These are phyloP conservation scores for Albula glossodonta DNA, from an alignment of 2,113 vertebrate genomes.

Conservation along the genomic window DNA sequence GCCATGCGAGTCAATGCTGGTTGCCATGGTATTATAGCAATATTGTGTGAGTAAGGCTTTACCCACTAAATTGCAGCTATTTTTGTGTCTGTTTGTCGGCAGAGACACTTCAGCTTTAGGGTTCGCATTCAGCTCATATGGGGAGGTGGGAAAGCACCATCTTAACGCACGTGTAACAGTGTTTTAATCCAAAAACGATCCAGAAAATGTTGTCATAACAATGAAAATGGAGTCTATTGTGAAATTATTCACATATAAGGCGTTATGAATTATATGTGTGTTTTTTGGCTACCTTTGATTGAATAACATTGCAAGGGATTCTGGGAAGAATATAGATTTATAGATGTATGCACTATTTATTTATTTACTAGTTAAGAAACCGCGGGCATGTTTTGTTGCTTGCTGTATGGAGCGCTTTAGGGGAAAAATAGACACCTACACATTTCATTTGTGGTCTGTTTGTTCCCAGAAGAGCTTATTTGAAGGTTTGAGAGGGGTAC, in stretches of 20 bases:
- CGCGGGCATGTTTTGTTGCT: background rate
- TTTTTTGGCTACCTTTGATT: background rate
- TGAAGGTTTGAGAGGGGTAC: background rate
- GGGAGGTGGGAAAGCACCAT: background rate
- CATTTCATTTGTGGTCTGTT: background rate
- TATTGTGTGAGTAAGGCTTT: constrained; percentile 35
- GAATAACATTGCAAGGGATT: background rate
- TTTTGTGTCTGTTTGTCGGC: constrained; percentile 27
- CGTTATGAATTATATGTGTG: background rate
- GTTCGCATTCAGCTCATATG: constrained; percentile 10
- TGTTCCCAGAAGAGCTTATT: background rate
- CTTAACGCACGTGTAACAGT: background rate
- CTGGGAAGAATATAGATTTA: background rate
- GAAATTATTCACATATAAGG: background rate
- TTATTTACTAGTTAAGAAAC: background rate
- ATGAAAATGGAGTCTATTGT: background rate
- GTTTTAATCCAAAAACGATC: background rate
- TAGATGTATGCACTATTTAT: background rate
- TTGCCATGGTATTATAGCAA: constrained; percentile 34
- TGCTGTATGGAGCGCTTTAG: background rate
- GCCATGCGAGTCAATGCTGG: constrained; percentile 19
- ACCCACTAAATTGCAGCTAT: constrained; percentile 35
- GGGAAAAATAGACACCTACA: background rate
- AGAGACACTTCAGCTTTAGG: constrained; percentile 11
- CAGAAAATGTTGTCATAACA: background rate